These are phyloP conservation scores for Catostomus latipinnis DNA, from an alignment of 2,797 vertebrate species.

Conservation along the genomic window DNA sequence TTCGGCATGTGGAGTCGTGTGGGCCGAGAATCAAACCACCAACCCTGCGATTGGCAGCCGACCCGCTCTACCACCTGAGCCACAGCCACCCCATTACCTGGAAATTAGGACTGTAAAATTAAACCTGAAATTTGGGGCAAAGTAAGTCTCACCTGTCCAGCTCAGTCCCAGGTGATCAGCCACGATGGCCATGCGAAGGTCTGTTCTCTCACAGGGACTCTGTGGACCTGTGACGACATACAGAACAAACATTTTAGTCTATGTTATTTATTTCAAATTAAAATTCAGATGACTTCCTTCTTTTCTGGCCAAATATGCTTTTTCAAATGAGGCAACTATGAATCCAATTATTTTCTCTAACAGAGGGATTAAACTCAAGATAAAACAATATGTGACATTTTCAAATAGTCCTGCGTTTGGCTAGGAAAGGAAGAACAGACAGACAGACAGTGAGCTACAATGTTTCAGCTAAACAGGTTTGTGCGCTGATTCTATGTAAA, in stretches of 20 bases:
- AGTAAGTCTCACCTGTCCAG: constrained; percentile 89
- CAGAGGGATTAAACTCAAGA: background rate
- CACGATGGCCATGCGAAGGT: constrained; percentile 98
- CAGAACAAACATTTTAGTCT: constrained; percentile 18
- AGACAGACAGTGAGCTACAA: constrained; percentile 68
- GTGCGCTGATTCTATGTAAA: constrained; percentile 80
- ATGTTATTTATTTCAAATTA: constrained; percentile 55
- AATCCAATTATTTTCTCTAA: constrained; percentile 2
- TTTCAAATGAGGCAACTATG: constrained; percentile 3
- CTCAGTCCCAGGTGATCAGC: constrained; percentile 99
- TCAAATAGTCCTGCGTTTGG: constrained; percentile 59
- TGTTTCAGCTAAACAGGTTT: constrained; percentile 78
- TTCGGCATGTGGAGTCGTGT: no score
- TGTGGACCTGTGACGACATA: constrained; percentile 89
- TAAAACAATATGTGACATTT: background rate
- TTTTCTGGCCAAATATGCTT: constrained; percentile 78
- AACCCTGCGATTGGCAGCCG: no score
- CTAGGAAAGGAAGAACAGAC: constrained; percentile 78
- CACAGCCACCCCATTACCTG: background rate
- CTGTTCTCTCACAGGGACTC: constrained; percentile 98
- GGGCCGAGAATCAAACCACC: no score
- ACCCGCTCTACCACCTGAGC: no score
- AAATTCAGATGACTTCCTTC: constrained; percentile 65
- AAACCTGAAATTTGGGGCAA: background rate
- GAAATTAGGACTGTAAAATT: background rate